Conservation (phyloP, 2,797 vertebrate genomes). For the Gymnopithys bicolor region DNA sequence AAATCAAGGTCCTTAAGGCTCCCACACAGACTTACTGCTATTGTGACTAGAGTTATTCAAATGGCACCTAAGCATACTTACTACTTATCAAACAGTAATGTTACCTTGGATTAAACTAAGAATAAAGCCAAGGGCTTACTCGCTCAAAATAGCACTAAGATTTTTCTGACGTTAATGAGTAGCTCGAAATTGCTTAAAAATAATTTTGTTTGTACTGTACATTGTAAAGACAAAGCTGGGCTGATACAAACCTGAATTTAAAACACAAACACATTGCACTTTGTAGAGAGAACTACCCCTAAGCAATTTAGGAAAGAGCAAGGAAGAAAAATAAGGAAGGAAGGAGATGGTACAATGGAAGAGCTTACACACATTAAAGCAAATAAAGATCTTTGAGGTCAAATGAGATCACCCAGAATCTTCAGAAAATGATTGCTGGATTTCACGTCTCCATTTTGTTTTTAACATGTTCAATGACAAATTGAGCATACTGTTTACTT, state of each 20-base stretch:
- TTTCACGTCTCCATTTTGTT: not conserved
- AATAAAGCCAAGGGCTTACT: not conserved
- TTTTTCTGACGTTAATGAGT: not conserved
- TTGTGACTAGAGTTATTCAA: slow-evolving; percentile 39
- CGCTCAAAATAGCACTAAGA: not conserved
- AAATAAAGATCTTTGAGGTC: not conserved
- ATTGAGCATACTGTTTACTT: not conserved
- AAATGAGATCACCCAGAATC: not conserved
- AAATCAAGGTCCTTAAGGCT: slow-evolving; percentile 44
- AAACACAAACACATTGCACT: not conserved
- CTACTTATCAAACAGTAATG: slow-evolving; percentile 15
- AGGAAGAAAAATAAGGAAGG: not conserved
- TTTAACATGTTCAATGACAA: not conserved
- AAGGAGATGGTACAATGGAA: not conserved
- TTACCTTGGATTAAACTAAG: slow-evolving; percentile 45
- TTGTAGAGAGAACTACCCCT: not conserved
- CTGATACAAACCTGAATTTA: not conserved
- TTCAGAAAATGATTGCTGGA: not conserved
- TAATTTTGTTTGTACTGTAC: not conserved
- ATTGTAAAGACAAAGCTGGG: not conserved
- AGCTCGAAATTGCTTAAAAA: slow-evolving; percentile 1
- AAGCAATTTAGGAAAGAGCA: not conserved
- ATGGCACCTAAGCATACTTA: slow-evolving; percentile 11
- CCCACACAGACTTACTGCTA: slow-evolving; percentile 34
- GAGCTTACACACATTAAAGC: not conserved